Conservation (phyloP, 1,140 invertebrate species). For the Helicoverpa armigera region DNA sequence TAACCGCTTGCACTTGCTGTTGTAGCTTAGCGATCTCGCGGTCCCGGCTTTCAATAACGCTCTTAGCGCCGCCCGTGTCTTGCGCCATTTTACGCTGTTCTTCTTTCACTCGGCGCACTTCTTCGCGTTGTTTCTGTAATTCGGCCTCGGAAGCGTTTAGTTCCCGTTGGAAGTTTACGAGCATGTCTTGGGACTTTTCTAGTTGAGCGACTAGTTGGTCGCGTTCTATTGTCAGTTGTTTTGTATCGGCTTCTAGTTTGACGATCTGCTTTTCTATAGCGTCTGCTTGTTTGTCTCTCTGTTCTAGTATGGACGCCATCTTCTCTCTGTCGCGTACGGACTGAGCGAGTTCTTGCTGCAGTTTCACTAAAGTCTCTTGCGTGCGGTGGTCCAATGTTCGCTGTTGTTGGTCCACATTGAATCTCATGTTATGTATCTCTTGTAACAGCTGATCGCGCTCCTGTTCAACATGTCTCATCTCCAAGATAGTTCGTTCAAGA, state of each 20-base stretch:
- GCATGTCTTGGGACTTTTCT: slow-evolving; percentile 96
- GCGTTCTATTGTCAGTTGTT: slow-evolving; percentile 93
- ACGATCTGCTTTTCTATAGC: slow-evolving; percentile 94
- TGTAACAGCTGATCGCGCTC: slow-evolving; percentile 90
- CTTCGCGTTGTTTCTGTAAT: slow-evolving; percentile 92
- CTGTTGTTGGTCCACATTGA: slow-evolving; percentile 90
- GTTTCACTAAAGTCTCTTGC: slow-evolving; percentile 89
- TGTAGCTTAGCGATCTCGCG: slow-evolving; percentile 91
- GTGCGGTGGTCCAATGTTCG: slow-evolving; percentile 87
- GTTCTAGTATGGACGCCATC: slow-evolving; percentile 91
- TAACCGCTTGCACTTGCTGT: slow-evolving; percentile 90
- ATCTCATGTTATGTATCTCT: slow-evolving; percentile 89
- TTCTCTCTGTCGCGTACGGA: slow-evolving; percentile 91
- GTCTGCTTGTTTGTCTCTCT: slow-evolving; percentile 92
- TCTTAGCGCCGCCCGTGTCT: slow-evolving; percentile 90
- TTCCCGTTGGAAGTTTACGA: slow-evolving; percentile 97
- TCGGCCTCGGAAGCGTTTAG: slow-evolving; percentile 93
- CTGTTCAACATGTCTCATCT: slow-evolving; percentile 89
- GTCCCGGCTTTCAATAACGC: slow-evolving; percentile 90
- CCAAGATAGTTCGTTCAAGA: slow-evolving; percentile 90
- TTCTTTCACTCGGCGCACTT: slow-evolving; percentile 91
- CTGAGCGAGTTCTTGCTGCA: slow-evolving; percentile 91
- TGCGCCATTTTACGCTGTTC: slow-evolving; percentile 90
- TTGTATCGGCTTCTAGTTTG: slow-evolving; percentile 94
- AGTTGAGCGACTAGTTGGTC: slow-evolving; percentile 95